Evolutionary conservation across 2,888 invertebrate genomes (phyloP).

Genomic region (Dynastes maya): DNA sequence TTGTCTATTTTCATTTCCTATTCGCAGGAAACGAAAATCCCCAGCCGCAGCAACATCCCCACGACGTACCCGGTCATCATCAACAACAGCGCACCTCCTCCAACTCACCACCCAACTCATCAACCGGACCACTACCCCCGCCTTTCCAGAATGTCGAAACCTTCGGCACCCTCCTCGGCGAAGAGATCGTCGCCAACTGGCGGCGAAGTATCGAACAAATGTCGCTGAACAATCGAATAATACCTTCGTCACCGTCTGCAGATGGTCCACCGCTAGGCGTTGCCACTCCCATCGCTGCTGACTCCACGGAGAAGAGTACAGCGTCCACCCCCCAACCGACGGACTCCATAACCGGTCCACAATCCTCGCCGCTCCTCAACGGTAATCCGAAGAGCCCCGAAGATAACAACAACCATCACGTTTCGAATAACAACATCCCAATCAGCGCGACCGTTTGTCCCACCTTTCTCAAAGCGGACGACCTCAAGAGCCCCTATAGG

Average conservation of each 20-base stretch:
- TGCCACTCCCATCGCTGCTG: slow-evolving; percentile 62
- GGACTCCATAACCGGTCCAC: slow-evolving; percentile 64
- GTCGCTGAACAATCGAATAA: slow-evolving; percentile 65
- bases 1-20: slow-evolving; percentile 3
- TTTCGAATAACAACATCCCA: slow-evolving; percentile 72
- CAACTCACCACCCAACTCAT: slow-evolving; percentile 62
- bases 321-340: slow-evolving; percentile 73
- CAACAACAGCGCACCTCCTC: slow-evolving; percentile 62
- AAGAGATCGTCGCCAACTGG: slow-evolving; percentile 88
- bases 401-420: slow-evolving; percentile 72
- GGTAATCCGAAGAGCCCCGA: slow-evolving; percentile 74
- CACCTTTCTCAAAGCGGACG: slow-evolving; percentile 69
- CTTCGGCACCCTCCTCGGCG: slow-evolving; percentile 84
- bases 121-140: slow-evolving; percentile 71
- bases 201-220: slow-evolving; percentile 79
- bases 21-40: slow-evolving; percentile 40
- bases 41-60: slow-evolving; percentile 59
- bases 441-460: slow-evolving; percentile 71
- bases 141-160: slow-evolving; percentile 80
- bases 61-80: slow-evolving; percentile 66
- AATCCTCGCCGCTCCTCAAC: slow-evolving; percentile 64
- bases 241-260: slow-evolving; percentile 60
- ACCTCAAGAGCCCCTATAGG: slow-evolving; percentile 80
- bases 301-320: slow-evolving; percentile 67
- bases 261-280: slow-evolving; percentile 67